Conservation (phyloP, 2,113 vertebrate species). For the Speoplatyrhinus poulsoni region DNA sequence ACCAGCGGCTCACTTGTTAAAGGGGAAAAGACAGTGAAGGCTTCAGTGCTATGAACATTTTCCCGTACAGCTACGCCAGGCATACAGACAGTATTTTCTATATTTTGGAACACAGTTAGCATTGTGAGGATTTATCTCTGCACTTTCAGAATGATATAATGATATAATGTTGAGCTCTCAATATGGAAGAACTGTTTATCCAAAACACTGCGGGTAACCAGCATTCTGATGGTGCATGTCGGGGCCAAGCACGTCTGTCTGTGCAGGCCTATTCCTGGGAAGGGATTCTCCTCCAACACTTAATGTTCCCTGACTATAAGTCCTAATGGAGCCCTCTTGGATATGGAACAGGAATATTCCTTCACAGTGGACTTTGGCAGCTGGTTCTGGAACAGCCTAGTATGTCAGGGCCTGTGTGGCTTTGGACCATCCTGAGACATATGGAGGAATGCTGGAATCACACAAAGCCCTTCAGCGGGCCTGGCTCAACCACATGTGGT, state of each 20-base stretch:
- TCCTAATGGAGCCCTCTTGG: conserved; percentile 67
- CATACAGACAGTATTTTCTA: no score
- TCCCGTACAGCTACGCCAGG: no score
- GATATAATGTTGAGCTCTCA: no score
- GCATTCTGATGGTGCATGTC: conserved; percentile 27
- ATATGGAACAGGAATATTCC: conserved; percentile 68
- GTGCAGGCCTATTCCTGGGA: conserved; percentile 46
- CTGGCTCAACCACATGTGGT: conserved; percentile 54
- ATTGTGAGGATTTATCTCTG: neutral
- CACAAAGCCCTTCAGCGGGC: conserved; percentile 69
- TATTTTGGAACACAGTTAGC: neutral
- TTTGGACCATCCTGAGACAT: conserved; percentile 63
- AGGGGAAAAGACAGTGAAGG: no score
- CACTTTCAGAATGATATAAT: neutral
- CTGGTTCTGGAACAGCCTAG: conserved; percentile 49
- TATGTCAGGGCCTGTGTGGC: conserved; percentile 69
- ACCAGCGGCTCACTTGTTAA: no score
- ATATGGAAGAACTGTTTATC: no score
- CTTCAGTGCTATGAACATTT: no score
- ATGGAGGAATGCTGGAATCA: conserved; percentile 69
- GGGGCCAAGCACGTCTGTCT: conserved; percentile 34
- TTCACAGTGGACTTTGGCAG: conserved; percentile 72
- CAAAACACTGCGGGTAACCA: neutral
- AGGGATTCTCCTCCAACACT: conserved; percentile 54
- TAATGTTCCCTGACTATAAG: conserved; percentile 68